phyloP scores from a whole-genome alignment of 2,888 invertebrate genomes.

The Dendrolimus pini region DNA sequence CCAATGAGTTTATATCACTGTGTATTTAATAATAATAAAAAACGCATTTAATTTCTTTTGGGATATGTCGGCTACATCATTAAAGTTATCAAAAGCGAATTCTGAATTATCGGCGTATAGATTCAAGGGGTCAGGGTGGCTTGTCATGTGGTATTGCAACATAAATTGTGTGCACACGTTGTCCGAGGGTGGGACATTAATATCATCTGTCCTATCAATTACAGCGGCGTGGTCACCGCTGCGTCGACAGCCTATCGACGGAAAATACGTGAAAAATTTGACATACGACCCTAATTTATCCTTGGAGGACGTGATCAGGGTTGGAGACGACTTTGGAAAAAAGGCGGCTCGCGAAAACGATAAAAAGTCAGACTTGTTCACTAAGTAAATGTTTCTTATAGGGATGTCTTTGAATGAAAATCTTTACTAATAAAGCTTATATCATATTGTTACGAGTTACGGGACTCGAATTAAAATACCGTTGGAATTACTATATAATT shows the following conservation, averaged over 20 bases:
- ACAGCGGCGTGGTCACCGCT: constrained; percentile 50
- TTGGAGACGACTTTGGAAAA: not conserved
- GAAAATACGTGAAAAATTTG: constrained; percentile 54
- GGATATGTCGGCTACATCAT: no score
- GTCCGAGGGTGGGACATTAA: constrained; percentile 49
- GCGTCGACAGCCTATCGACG: constrained; percentile 45
- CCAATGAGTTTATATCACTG: no score
- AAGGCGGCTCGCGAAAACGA: not conserved
- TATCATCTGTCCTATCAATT: constrained; percentile 68
- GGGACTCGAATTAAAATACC: no score
- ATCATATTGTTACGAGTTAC: no score
- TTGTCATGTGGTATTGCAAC: constrained; percentile 40
- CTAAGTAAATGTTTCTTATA: not conserved
- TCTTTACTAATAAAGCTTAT: not conserved
- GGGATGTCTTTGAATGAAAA: not conserved
- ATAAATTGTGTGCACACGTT: constrained; percentile 62
- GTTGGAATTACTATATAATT: no score
- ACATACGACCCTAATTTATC: constrained; percentile 39
- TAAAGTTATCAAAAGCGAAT: no score
- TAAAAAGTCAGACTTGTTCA: not conserved
- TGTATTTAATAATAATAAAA: no score
- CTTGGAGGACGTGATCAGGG: constrained; percentile 7
- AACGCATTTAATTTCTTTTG: no score
- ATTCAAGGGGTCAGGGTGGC: not conserved
- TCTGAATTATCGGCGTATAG: no score